Base-by-base conservation (phyloP, 1,140 invertebrate genomes). In the Samia ricini region DNA sequence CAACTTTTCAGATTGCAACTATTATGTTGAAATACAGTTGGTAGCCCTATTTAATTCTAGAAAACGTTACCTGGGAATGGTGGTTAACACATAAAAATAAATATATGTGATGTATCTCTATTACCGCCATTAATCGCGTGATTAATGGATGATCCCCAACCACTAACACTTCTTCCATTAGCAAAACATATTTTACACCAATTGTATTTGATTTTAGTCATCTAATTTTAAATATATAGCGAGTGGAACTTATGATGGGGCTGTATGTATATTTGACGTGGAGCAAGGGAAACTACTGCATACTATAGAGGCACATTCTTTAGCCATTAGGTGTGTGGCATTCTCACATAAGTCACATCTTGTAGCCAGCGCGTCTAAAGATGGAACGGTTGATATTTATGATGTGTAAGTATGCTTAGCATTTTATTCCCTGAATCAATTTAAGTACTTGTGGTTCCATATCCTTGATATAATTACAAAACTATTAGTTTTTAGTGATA, bases 221-320 rank as follows among this genome's bases (percentile, higher is more conserved):
- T 96, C 96, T 0, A 96, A 99, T 94, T 97, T 96, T 22, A 98
- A 98, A 91, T 97, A 96, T 80, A 95, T 98, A 67, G 97, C 97
- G 0, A 97, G 96, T 80, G 98, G 98, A 18, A 95, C 97, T 1
- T 96, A 98, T 70, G 97, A 98, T 90, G 98, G 98, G 2, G 96
- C 97, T 68, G 97, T 99, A 7, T 97, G 97, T 80, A 95, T 99
- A 26, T 98, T 99, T 89, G 97, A 99, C 91, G 95, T 98, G 29
- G 93, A 94, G 0, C 95, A 97, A 64, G 96, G 96, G 10, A 98
- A 98, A 91, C 92, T 98, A 5, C 93, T 97, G 2, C 96, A 98
- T 76, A 98, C 97, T 0, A 89, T 99, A 26, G 97, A 98, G 92
- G 97, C 97, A 66, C 98, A 99, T 85, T 97, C 96, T 33, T 96